Evolutionary conservation across 1,140 invertebrate species (phyloP).

Genomic region (Galleria mellonella): DNA sequence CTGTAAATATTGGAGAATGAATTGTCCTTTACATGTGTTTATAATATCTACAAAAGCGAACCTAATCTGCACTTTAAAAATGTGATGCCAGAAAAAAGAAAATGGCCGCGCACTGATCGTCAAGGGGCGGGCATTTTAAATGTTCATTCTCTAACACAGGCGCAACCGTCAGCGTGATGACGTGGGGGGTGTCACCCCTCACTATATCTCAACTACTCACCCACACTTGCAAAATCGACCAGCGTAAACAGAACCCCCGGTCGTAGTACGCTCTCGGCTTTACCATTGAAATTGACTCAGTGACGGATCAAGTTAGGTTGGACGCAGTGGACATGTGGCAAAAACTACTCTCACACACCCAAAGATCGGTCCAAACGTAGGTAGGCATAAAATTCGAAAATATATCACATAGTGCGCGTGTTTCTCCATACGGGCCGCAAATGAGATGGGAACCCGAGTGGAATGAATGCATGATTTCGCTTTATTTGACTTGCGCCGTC

Average conservation of each 20-base stretch:
- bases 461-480: slow-evolving; percentile 57
- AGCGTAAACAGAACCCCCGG: slow-evolving; percentile 19
- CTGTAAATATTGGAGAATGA: too few relatives aligned
- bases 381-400: slow-evolving; percentile 70
- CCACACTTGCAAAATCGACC: slow-evolving; percentile 30
- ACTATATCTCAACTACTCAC: slow-evolving; percentile 59
- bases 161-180: slow-evolving; percentile 66
- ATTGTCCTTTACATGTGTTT: too few relatives aligned
- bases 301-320: slow-evolving; percentile 38
- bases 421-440: slow-evolving; percentile 53
- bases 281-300: neutral
- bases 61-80: slow-evolving; percentile 15
- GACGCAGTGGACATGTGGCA: slow-evolving; percentile 21
- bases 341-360: slow-evolving; percentile 45
- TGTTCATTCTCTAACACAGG: slow-evolving; percentile 69
- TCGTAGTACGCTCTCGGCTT: neutral
- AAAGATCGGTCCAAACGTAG: slow-evolving; percentile 27
- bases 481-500: slow-evolving; percentile 49
- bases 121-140: slow-evolving; percentile 69
- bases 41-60: too few relatives aligned
- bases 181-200: slow-evolving; percentile 51
- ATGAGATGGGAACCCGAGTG: slow-evolving; percentile 56
- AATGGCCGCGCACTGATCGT: slow-evolving; percentile 65
- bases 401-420: slow-evolving; percentile 46
- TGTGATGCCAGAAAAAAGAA: slow-evolving; percentile 45